Evolutionary conservation across 2,797 vertebrate genomes (phyloP).

Genomic region (Etheostoma nigrum): DNA sequence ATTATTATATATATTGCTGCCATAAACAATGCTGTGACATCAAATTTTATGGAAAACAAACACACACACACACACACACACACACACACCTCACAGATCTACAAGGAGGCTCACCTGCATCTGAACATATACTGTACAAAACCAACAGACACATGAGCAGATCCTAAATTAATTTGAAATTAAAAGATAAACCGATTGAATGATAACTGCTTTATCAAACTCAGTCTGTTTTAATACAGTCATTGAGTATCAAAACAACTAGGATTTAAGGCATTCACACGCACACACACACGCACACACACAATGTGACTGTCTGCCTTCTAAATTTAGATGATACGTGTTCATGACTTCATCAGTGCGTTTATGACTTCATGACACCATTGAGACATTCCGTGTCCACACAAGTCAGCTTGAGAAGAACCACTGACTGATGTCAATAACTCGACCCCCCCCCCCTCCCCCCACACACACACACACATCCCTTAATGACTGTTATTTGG

Average conservation of each 20-base stretch:
- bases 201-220: conserved; percentile 1
- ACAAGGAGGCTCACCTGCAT: background rate
- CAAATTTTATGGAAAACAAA: conserved; percentile 42
- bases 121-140: background rate
- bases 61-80: conserved; percentile 18
- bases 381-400: conserved; percentile 50
- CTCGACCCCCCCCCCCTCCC: background rate
- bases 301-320: conserved; percentile 22
- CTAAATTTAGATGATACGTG: conserved; percentile 62
- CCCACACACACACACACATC: conserved; percentile 51
- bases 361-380: conserved; percentile 60
- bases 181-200: background rate
- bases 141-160: background rate
- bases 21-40: conserved; percentile 42
- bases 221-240: background rate
- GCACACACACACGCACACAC: conserved; percentile 1
- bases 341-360: conserved; percentile 57
- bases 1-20: conserved; percentile 17
- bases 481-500: conserved; percentile 83
- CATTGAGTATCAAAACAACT: conserved; percentile 2
- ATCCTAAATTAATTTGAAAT: too few species aligned
- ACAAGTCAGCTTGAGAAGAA: conserved; percentile 44
- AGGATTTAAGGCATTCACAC: background rate
- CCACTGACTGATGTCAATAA: conserved; percentile 51
- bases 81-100: background rate